These are phyloP conservation scores for Larimichthys polyactis DNA, from an alignment of 2,113 vertebrate species.

Conservation along the genomic window DNA sequence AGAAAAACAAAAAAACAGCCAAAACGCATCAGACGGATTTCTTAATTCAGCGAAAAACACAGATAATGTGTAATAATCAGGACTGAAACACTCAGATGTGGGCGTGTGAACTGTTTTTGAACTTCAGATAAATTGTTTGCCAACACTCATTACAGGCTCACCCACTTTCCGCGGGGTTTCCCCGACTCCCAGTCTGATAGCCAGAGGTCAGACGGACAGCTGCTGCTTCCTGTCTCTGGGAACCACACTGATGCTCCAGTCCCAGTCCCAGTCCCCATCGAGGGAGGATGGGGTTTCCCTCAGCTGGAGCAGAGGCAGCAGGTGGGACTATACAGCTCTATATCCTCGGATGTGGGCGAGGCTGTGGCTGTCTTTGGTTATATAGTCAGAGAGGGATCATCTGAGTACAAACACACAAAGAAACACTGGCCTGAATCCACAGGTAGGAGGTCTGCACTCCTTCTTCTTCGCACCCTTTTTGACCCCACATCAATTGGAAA, in stretches of 20 bases:
- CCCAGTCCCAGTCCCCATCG: constrained; percentile 63
- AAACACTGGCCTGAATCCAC: background rate
- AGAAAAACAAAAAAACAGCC: background rate
- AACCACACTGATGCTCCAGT: constrained; percentile 63
- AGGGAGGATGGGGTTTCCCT: constrained; percentile 54
- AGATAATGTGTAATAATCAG: background rate
- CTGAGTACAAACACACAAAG: background rate
- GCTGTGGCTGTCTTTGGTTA: constrained; percentile 6
- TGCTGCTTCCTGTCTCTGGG: constrained; percentile 76
- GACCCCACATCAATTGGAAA: background rate
- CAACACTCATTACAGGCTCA: constrained; percentile 3
- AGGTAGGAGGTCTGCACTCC: background rate
- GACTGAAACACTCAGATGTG: background rate
- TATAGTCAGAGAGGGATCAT: background rate
- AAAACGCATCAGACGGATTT: background rate
- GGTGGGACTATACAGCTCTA: constrained; percentile 32
- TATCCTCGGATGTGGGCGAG: background rate
- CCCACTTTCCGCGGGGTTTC: constrained; percentile 30
- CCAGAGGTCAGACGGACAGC: constrained; percentile 69
- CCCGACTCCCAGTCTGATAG: constrained; percentile 38
- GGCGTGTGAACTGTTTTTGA: background rate
- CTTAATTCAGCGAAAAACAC: background rate
- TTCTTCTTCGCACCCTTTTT: background rate
- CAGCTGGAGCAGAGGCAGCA: constrained; percentile 49
- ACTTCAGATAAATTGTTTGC: background rate